These are phyloP conservation scores for Epicampocera succincta DNA, from an alignment of 2,888 invertebrate species.

Conservation along the genomic window DNA sequence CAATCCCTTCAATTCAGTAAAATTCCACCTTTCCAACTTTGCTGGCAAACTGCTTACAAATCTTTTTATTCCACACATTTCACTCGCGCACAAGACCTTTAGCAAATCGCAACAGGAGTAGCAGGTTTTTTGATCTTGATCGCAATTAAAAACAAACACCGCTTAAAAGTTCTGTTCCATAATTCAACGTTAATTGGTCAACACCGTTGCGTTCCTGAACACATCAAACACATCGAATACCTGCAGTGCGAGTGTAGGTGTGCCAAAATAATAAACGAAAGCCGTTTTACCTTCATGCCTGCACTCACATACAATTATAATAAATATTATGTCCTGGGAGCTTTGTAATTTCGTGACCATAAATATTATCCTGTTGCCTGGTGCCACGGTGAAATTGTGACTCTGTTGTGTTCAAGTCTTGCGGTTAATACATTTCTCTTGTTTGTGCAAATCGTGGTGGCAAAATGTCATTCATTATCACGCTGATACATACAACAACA, in stretches of 20 bases:
- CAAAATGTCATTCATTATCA: constrained; percentile 50
- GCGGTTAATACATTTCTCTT: constrained; percentile 46
- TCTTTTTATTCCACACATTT: not conserved
- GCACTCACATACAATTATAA: constrained; percentile 36
- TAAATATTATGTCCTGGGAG: constrained; percentile 26
- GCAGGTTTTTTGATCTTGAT: constrained; percentile 42
- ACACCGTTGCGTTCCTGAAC: constrained; percentile 20
- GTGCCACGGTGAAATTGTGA: not conserved
- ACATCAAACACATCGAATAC: not conserved
- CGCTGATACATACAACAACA: constrained; percentile 3
- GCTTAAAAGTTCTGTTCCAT: constrained; percentile 26
- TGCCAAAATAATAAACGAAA: constrained; percentile 5
- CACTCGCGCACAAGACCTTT: not conserved
- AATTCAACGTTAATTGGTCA: constrained; percentile 52
- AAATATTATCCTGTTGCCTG: constrained; percentile 2
- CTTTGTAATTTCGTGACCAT: constrained; percentile 21
- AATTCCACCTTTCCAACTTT: no score
- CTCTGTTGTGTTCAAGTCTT: not conserved
- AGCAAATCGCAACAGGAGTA: constrained; percentile 21
- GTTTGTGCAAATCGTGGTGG: constrained; percentile 40
- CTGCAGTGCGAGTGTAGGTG: not conserved
- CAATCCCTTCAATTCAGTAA: no score
- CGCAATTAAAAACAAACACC: constrained; percentile 46
- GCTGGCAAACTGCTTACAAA: constrained; percentile 19
- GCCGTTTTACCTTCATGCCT: constrained; percentile 40